Conservation (phyloP, 1,140 invertebrate species). For the Orius insidiosus region DNA sequence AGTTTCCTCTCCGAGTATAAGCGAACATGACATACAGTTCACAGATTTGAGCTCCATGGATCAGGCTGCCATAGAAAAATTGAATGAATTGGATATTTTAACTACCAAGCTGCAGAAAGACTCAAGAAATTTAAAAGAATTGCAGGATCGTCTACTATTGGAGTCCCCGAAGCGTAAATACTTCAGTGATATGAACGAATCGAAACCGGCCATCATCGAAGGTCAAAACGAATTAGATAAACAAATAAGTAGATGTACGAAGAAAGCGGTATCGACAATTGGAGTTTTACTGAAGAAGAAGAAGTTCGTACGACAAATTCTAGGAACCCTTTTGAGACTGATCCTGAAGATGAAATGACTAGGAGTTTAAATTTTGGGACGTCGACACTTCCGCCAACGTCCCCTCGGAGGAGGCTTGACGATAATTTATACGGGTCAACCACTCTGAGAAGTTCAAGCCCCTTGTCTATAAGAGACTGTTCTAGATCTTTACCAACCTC, state of each 20-base stretch:
- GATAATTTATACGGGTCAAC: background rate
- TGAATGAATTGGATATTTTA: constrained; percentile 56
- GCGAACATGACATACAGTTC: constrained; percentile 58
- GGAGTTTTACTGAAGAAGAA: constrained; percentile 35
- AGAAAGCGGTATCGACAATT: constrained; percentile 45
- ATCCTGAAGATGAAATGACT: background rate
- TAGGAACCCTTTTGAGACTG: constrained; percentile 5
- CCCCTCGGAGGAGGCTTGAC: constrained; percentile 7
- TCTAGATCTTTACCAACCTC: constrained; percentile 28
- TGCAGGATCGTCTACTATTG: constrained; percentile 43
- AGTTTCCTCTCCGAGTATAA: constrained; percentile 51
- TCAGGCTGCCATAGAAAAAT: constrained; percentile 54
- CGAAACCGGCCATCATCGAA: constrained; percentile 21
- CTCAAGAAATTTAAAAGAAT: constrained; percentile 55
- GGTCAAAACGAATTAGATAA: constrained; percentile 49
- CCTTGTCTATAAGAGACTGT: constrained; percentile 3
- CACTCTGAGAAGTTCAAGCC: background rate
- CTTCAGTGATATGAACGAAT: constrained; percentile 28
- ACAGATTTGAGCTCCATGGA: constrained; percentile 54
- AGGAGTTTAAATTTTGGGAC: background rate
- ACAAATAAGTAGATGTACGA: constrained; percentile 47
- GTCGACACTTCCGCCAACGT: background rate
- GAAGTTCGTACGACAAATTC: constrained; percentile 9
- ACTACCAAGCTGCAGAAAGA: constrained; percentile 59
- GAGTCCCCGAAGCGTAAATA: constrained; percentile 34